phyloP scores from a whole-genome alignment of 2,888 invertebrate species.

The Limnephilus auricula region DNA sequence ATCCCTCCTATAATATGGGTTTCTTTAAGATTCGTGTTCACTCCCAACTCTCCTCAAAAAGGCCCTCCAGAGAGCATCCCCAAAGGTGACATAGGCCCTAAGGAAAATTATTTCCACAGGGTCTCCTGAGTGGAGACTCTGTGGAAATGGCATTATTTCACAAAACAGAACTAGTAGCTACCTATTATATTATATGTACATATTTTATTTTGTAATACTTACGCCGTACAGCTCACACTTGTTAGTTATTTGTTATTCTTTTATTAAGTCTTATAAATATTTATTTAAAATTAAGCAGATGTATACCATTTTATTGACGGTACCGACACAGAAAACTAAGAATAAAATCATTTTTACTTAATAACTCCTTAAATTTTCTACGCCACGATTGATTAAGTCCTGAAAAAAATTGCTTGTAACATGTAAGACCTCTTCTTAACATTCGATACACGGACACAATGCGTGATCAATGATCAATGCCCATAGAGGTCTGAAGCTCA shows the following conservation, averaged over 20 bases:
- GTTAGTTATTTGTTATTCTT: not conserved
- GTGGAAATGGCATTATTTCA: too few relatives aligned
- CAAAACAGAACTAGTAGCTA: too few relatives aligned
- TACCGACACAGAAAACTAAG: not conserved
- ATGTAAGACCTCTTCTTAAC: not conserved
- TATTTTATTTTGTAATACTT: too few relatives aligned
- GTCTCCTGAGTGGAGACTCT: too few relatives aligned
- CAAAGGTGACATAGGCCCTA: too few relatives aligned
- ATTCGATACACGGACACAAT: slow-evolving; percentile 22
- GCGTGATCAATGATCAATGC: slow-evolving; percentile 31
- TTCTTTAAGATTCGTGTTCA: too few relatives aligned
- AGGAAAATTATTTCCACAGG: too few relatives aligned
- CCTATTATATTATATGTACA: too few relatives aligned
- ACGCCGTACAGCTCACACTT: too few relatives aligned
- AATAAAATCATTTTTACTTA: not conserved
- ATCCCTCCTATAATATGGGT: too few relatives aligned
- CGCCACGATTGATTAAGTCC: not conserved
- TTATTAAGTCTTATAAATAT: not conserved
- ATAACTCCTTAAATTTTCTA: not conserved
- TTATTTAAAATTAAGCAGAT: not conserved
- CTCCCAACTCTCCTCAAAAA: too few relatives aligned
- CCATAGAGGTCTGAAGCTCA: slow-evolving; percentile 28
- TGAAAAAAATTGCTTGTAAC: not conserved
- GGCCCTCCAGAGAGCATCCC: too few relatives aligned
- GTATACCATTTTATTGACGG: not conserved